Evolutionary conservation across 1,140 invertebrate genomes (phyloP), one percentile per base, ranked within the genome.

Genomic region (Trachymyrmex cornetzi): DNA sequence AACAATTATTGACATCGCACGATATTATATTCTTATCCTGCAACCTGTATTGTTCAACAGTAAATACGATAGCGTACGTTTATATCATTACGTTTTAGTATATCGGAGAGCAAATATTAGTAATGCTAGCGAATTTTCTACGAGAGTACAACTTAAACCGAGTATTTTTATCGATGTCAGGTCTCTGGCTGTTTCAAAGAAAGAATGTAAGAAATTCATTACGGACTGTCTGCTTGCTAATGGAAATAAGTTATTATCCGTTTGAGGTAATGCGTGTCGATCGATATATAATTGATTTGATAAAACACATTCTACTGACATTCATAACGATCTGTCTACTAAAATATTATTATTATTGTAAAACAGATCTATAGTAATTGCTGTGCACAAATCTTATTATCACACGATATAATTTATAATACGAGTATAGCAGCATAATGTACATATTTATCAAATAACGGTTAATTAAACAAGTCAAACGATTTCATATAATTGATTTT

Each of bases 101-200:
- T 19, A 24, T 19, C 12, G 22, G 16, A 22, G 19, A 63, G 4
- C 9, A 44, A 27, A 24, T 2, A 11, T 61, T 27, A 27, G 19
- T n/a, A 12, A 79, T 79, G 77, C 12, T 79, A 30, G 1, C 1
- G 1, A 79, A 79, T 30, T 79, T 79, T 30, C 9, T 16, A 5
- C 59, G 61, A 30, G 24, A 79, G 12, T 66, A 79, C 7, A 79
- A 79, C 16, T 16, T 79, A 12, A 79, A 79, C 1, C 24, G 44
- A 6, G 0, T 79, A 66, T n/a, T 79, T 5, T 66, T 79, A 19
- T 79, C 38, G 4, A 30, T 3, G 0, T 9, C 34, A 16, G 77
- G 77, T 34, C 77, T 79, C 14, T 79, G 77, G 77, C 61, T 44
- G 3, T 66, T 66, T 53, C 77, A 79, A 53, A 53, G 3, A 11